Evolutionary conservation across 2,888 invertebrate species (phyloP), one percentile per base, ranked within the genome.

Genomic region (Aphodius granarius): DNA sequence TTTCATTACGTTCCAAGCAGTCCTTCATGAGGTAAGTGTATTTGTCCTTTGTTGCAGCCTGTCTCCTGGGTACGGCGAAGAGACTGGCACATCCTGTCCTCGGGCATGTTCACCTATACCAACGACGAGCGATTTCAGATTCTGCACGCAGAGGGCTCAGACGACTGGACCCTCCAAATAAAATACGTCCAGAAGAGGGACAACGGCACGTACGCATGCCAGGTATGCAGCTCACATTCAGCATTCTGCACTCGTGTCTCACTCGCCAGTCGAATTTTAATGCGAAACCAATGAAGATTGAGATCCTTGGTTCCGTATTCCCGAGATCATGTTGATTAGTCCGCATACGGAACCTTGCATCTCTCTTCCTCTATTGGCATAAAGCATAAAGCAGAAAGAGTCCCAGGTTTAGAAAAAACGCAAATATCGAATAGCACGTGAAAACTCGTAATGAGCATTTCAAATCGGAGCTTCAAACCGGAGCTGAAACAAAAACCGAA

Each of bases 121-220:
- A 96, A 95, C 88, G 97, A 97, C 88, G 95, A 96, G 86, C 91
- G 94, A 82, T 94, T 94, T 86, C 90, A 90, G 85, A 89, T 90
- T 80, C 89, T 96, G 79, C 97, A 97, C 88, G 91, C 93, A 80
- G 95, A 97, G 85, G 95, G 95, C 73, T 94, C 95, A 43, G 96
- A 97, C 87, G 96, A 96, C 88, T 97, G 97, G 97, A 96, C 95
- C 73, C 89, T 97, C 81, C 96, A 97, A 89, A 96, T 97, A 88
- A 97, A 97, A 89, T 97, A 95, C 88, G 96, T 97, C 80, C 96
- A 97, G 88, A 95, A 94, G 85, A 90, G 96, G 84, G 97, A 97
- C 89, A 96, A 96, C 86, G 97, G 97, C 82, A 95, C 95, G 78
- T 97, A 97, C 89, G 96, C 96, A 87, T 96, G 96, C 88, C 96